Base-by-base conservation (phyloP, 2,797 vertebrate species). In the Diplodus puntazzo region DNA sequence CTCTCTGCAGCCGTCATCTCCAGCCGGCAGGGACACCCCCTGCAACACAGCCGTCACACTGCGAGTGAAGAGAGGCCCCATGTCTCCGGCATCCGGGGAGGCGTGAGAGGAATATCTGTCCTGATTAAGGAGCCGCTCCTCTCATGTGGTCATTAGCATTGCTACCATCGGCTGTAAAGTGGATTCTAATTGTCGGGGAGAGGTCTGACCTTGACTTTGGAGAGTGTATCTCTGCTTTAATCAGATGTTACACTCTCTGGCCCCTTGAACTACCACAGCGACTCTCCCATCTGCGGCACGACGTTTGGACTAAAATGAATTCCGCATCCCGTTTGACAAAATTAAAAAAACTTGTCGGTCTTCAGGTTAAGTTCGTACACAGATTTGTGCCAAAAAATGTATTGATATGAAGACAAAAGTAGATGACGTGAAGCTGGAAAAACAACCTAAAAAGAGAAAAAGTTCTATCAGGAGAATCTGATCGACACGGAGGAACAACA, bases 11-110 rank as follows among this genome's bases (percentile, higher is more conserved):
- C 86, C 84, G 66, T 90, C 89, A 80, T 84, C 83, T 66, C 39
- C 82, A 82, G 81, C 92, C 76, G 82, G 85, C 81, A 87, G 91
- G 91, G 90, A 90, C 87, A 68, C 87, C 88, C 87, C 76, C 83
- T 75, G 75, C 87, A 83, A 80, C 87, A 76, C 71, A 82, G 87
- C 85, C 79, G 27, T 85, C 88, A 86, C 81, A 3, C 71, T 7
- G 84, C 82, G 61, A 80, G 83, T 87, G 87, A 89, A 81, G 85
- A 92, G 82, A 73, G 80, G 80, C 83, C 87, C 85, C 92, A 75
- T 61, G 81, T 84, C 82, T 81, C 84, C 67, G 67, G 63, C 27
- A 77, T 80, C 45, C 23, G 48, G 62, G 68, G 72, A 55, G 10
- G 76, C 81, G 69, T 58, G 83, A 85, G 70, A 13, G 39, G 80